Base-by-base conservation (phyloP, 2,888 invertebrate species). In the Pristionchus exspectatus region DNA sequence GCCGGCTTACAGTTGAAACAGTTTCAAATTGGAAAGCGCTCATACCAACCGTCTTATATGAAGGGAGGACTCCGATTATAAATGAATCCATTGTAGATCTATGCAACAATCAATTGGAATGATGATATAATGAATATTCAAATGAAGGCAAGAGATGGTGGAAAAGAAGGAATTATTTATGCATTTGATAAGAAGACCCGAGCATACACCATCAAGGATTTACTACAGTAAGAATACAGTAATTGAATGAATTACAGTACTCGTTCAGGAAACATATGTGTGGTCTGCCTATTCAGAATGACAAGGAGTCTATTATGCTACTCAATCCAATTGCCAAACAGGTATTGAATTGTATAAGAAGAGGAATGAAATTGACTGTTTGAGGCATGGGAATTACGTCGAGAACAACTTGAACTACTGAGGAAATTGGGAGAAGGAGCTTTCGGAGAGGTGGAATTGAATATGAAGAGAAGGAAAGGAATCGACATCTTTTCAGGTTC, bases 361-460 rank as follows among this genome's bases (percentile, higher is more conserved):
- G 56, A 21, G 14, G 21, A 14, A 56, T 21, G 56, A 21, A 56
- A 56, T 56, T 18, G 18, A 56, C 2, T 56, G 18, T 21, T 56
- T 56, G 33, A 77, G 77, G 54, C 84, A 56, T 84, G 84, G 84
- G 84, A 84, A 27, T 21, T 84, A 21, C n/a, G 30, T 12, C 3
- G 27, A 27, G 84, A 84, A 30, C 21, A 16, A 18, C 7, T 84
- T 24, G 84, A 84, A n/a, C 54, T 83, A 12, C 0, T 83, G 24
- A 83, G 54, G 83, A 83, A 83, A 27, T 27, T 83, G 83, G 54
- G 56, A n/a, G 56, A 56, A 18, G 84, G 84, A 84, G 84, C 84
- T 4, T 84, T 84, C 56, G 84, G 84, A 54, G 84, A 84, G 84
- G 84, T 84, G 18, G 27, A 44, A 10, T 24, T 30, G 10, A 21